Base-by-base conservation (phyloP, 1,140 invertebrate genomes). In the Apis florea region DNA sequence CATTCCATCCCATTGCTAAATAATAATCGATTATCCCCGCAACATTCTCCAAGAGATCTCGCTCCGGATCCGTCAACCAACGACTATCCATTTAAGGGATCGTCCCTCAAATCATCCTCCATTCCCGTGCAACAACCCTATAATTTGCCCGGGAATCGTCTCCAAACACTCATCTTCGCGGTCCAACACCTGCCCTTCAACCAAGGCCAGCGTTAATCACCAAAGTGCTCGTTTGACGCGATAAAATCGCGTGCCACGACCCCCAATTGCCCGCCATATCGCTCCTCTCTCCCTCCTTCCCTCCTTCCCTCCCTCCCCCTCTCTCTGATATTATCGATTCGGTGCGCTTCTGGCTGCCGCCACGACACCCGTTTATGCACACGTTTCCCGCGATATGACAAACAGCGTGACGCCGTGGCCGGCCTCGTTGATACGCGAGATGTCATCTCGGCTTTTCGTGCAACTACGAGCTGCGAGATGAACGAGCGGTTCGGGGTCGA, bases 351-450 rank as follows among this genome's bases (percentile, higher is more conserved):
- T 82, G 66, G 67, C 64, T 71, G 73, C 84, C 74, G 61, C 63
- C 68, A 1, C 86, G 85, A 87, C 86, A 87, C 83, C 85, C 86
- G 86, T 88, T 88, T 87, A 85, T 63, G 83, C 77, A 87, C 75
- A 75, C 82, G 85, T 78, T 87, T 78, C 78, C 76, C 85, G 86
- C 83, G 86, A 81, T 85, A 85, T 88, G 85, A 87, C 85, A 88
- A 88, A 88, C 85, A 88, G 86, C 85, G 63, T 83, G 85, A 88
- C 85, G 76, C 83, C 53, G 31, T 76, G 56, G 82, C 71, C 69
- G 69, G 68, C 49, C 59, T 78, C 72, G 83, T 85, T 88, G 83
- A 88, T 88, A 88, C 79, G 71, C n/a, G 79, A 85, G 79, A 88
- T 77, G 80, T 87, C 85, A 78, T 31, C 59, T 53, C 63, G 59